These are phyloP conservation scores for Matsumyia berberina DNA, from an alignment of 2,888 invertebrate genomes.

Conservation along the genomic window DNA sequence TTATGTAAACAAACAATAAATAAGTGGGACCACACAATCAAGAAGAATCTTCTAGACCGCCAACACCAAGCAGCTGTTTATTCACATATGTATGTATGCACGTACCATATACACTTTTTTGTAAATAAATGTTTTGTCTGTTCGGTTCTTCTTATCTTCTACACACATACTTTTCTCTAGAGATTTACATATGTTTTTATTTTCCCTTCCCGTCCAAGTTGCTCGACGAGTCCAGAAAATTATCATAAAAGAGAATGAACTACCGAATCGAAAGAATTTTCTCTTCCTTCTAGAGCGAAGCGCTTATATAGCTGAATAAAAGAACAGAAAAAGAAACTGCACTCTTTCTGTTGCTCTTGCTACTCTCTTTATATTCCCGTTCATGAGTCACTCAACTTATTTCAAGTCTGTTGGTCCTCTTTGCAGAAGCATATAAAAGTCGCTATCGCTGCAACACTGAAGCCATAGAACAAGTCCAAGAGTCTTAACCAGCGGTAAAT, in stretches of 20 bases:
- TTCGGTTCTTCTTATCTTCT: too few relatives aligned
- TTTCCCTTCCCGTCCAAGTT: not conserved
- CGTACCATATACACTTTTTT: too few relatives aligned
- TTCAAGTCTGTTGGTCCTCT: not conserved
- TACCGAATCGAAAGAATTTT: not conserved
- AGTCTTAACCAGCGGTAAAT: not conserved
- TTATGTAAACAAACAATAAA: too few relatives aligned
- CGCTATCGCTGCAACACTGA: not conserved
- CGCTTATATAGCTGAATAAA: not conserved
- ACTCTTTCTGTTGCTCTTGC: not conserved
- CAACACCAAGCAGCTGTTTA: too few relatives aligned
- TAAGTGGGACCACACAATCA: too few relatives aligned
- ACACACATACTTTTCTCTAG: too few relatives aligned
- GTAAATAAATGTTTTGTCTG: too few relatives aligned
- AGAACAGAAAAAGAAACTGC: not conserved
- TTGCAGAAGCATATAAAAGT: slow-evolving; percentile 24
- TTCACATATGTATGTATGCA: too few relatives aligned
- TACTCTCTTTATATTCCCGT: not conserved
- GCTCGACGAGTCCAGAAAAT: not conserved
- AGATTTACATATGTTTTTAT: not conserved
- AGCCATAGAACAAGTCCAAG: slow-evolving; percentile 14
- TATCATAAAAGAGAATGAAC: not conserved
- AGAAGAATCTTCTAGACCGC: too few relatives aligned
- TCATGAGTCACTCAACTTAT: not conserved
- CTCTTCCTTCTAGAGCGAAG: not conserved